Evolutionary conservation across 2,113 vertebrate species (phyloP).

Genomic region (Dascyllus trimaculatus): DNA sequence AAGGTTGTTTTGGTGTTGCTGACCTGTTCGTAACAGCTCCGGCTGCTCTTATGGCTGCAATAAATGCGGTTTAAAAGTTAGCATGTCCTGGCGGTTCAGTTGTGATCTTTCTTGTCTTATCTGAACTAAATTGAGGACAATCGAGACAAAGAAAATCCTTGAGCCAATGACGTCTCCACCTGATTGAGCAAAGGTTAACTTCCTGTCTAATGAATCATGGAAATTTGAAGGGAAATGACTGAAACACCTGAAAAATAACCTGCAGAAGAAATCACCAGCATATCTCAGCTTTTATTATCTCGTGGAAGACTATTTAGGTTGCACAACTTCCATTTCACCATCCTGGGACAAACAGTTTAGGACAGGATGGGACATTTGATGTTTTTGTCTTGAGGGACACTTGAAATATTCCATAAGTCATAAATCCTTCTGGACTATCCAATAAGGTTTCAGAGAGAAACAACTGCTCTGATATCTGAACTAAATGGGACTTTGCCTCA

Average conservation of each 20-base stretch:
- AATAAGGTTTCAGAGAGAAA: slow-evolving; percentile 60
- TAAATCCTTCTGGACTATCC: slow-evolving; percentile 62
- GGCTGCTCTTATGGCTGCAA: slow-evolving; percentile 34
- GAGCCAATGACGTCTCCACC: slow-evolving; percentile 17
- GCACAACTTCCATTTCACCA: slow-evolving; percentile 10
- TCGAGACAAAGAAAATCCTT: slow-evolving; percentile 43
- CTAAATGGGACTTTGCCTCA: slow-evolving; percentile 70
- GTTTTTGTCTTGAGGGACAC: background rate
- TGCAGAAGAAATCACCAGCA: background rate
- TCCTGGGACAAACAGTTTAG: background rate
- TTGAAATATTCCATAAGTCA: slow-evolving; percentile 63
- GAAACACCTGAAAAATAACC: slow-evolving; percentile 3
- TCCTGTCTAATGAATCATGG: slow-evolving; percentile 58
- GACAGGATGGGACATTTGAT: background rate
- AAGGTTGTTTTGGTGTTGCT: slow-evolving; percentile 33
- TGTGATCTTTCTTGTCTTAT: slow-evolving; percentile 63
- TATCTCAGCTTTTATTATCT: background rate
- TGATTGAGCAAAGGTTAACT: slow-evolving; percentile 70
- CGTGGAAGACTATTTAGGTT: background rate
- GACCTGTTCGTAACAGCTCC: slow-evolving; percentile 11
- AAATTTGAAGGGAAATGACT: slow-evolving; percentile 25
- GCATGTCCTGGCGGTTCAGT: background rate
- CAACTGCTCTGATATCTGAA: slow-evolving; percentile 51
- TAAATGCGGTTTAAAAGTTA: slow-evolving; percentile 48
- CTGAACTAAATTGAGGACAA: slow-evolving; percentile 45